phyloP scores from a whole-genome alignment of 2,797 vertebrate species.

The Dromococcyx pavoninus region DNA sequence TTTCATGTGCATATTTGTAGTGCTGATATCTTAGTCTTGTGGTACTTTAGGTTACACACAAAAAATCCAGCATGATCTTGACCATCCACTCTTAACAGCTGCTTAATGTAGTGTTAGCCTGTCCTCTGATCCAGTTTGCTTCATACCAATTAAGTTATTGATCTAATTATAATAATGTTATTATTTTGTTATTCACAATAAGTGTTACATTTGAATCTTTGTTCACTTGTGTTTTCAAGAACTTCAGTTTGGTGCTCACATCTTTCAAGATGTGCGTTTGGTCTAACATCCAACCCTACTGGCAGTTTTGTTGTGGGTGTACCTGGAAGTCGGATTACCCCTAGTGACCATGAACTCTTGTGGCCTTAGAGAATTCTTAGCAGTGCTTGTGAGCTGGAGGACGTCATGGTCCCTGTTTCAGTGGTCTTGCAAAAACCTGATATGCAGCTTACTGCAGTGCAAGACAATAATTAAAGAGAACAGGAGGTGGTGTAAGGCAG shows the following conservation, averaged over 20 bases:
- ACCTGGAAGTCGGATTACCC: background rate
- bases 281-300: background rate
- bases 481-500: background rate
- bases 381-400: background rate
- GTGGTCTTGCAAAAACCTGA: background rate
- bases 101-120: background rate
- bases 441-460: background rate
- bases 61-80: background rate
- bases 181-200: background rate
- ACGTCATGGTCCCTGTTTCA: rapidly evolving
- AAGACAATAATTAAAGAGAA: background rate
- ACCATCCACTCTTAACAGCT: background rate
- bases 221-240: background rate
- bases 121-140: background rate
- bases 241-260: background rate
- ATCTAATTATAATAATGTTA: background rate
- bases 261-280: background rate
- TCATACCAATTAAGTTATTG: background rate
- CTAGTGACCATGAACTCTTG: background rate
- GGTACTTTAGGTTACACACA: background rate
- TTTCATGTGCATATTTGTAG: background rate
- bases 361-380: background rate
- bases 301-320: background rate
- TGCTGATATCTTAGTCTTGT: background rate
- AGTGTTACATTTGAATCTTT: background rate